Percentiles rank a stretch among this genome's conserved stretches.
phyloP scores from a whole-genome alignment of 1,140 invertebrate species.

The Drosophila obscura region DNA sequence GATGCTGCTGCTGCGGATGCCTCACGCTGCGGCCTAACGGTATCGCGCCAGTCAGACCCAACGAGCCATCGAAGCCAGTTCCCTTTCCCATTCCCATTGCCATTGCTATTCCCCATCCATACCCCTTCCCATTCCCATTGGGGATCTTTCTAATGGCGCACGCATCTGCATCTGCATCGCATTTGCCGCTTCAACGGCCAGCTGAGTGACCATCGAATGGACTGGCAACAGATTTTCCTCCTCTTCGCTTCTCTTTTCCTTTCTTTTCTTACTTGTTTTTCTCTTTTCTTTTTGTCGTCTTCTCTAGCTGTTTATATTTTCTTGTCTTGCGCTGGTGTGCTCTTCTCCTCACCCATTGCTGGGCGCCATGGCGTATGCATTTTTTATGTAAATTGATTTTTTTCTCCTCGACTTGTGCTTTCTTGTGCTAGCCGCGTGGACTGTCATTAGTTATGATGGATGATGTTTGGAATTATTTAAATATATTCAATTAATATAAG shows the following conservation, averaged over 20 bases:
- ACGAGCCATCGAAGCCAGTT: conserved; percentile 11
- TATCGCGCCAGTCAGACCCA: conserved; percentile 36
- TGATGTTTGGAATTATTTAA: conserved; percentile 75
- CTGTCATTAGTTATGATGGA: conserved; percentile 77
- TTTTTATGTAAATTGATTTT: conserved; percentile 81
- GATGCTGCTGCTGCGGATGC: conserved; percentile 48
- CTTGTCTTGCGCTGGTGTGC: conserved; percentile 3
- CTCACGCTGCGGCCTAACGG: conserved; percentile 69
- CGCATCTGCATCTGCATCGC: conserved; percentile 60
- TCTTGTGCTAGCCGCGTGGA: conserved; percentile 11
- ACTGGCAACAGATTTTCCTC: conserved; percentile 16
- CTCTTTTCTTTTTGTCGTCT: neutral
- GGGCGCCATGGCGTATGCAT: conserved; percentile 76
- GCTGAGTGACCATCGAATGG: conserved; percentile 59
- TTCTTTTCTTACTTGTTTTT: conserved; percentile 15
- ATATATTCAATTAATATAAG: conserved; percentile 78
- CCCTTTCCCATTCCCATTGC: conserved; percentile 9
- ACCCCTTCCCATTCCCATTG: conserved; percentile 13
- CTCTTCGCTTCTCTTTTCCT: neutral
- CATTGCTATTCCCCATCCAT: neutral
- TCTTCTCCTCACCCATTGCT: conserved; percentile 10
- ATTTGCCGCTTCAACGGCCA: conserved; percentile 76
- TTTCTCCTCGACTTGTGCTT: conserved; percentile 23
- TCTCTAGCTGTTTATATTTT: too few species aligned
- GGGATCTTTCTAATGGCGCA: conserved; percentile 68